These are phyloP conservation scores for Tinea trinotella DNA, from an alignment of 2,888 invertebrate species.

Conservation along the genomic window DNA sequence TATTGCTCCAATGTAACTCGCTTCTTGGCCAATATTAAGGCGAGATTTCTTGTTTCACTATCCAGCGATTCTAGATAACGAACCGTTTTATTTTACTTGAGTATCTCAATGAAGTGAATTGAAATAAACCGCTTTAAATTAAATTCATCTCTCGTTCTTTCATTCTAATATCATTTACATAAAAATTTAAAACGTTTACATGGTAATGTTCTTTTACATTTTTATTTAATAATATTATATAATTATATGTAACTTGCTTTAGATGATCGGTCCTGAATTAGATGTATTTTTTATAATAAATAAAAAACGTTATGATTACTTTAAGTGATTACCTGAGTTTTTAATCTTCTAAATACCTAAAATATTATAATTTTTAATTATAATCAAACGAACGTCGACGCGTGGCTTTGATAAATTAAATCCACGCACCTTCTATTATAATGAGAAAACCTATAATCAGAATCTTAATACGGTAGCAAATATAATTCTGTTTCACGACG, in stretches of 20 bases:
- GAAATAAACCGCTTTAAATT: background rate
- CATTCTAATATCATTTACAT: background rate
- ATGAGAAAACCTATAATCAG: background rate
- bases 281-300: too few relatives aligned
- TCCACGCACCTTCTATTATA: background rate
- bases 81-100: background rate
- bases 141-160: background rate
- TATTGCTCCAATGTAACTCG: conserved; percentile 42
- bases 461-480: conserved; percentile 44
- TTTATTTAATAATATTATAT: too few relatives aligned
- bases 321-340: too few relatives aligned
- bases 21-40: background rate
- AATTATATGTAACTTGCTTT: too few relatives aligned
- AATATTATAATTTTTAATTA: too few relatives aligned
- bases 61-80: conserved; percentile 4
- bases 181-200: too few relatives aligned
- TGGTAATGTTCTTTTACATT: too few relatives aligned
- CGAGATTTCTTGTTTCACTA: conserved; percentile 13
- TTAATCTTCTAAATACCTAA: too few relatives aligned
- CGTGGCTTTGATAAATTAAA: background rate
- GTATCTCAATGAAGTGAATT: background rate
- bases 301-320: too few relatives aligned
- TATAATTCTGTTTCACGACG: conserved; percentile 69
- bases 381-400: background rate
- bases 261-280: too few relatives aligned